A percentile compares a stretch with the other conserved stretches of the same genome.
Conservation (phyloP, 2,797 vertebrate species). For the Peromyscus melanophrys region DNA sequence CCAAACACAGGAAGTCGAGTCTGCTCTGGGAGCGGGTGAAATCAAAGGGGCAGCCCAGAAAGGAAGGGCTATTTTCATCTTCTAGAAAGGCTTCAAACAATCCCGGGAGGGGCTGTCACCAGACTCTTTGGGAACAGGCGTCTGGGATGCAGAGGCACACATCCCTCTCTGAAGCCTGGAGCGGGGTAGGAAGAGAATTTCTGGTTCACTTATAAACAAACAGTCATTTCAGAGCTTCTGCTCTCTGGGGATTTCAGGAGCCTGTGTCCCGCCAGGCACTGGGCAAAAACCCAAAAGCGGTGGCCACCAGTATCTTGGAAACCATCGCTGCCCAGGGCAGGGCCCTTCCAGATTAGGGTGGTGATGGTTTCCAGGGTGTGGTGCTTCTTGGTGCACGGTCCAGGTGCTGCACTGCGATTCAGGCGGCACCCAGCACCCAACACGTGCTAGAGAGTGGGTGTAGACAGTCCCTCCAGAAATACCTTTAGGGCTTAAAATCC, state of each 20-base stretch:
- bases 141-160: background rate
- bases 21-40: slow-evolving; percentile 83
- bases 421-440: background rate
- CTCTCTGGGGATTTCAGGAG: slow-evolving; percentile 85
- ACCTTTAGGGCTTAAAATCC: slow-evolving; percentile 31
- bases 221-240: slow-evolving; percentile 86
- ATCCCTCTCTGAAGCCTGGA: slow-evolving; percentile 73
- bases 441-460: background rate
- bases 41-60: slow-evolving; percentile 78
- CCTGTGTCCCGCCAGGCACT: slow-evolving; percentile 79
- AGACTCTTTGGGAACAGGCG: background rate
- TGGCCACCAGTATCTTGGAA: background rate
- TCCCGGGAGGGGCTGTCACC: slow-evolving; percentile 81
- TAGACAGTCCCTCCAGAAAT: slow-evolving; percentile 50
- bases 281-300: slow-evolving; percentile 65
- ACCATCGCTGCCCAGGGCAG: slow-evolving; percentile 18
- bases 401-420: rapidly evolving
- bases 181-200: slow-evolving; percentile 66
- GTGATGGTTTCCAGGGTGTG: background rate
- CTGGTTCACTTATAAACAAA: slow-evolving; percentile 63
- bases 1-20: slow-evolving; percentile 84
- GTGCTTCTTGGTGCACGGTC: background rate
- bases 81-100: slow-evolving; percentile 76
- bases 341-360: slow-evolving; percentile 30
- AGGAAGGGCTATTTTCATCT: slow-evolving; percentile 84